Base-by-base conservation (phyloP, 2,797 vertebrate species). In the Salarias fasciatus region DNA sequence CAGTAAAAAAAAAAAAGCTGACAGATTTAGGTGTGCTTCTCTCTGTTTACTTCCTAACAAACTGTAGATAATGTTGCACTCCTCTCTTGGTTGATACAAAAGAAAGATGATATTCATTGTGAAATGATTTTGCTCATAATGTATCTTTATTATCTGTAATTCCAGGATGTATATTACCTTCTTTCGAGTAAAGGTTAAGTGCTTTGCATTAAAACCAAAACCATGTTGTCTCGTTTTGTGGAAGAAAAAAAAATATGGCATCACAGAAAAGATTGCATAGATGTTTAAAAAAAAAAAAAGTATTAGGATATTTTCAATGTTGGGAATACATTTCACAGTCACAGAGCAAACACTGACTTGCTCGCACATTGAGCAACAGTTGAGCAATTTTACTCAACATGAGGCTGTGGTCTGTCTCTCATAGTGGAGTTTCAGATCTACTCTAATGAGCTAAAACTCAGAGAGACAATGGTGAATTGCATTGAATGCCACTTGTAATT, bases 121-220 rank as follows among this genome's bases (percentile, higher is more conserved):
- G 91, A 91, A 91, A 89, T 90, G 83, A 91, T 89, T 91, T 90
- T 92, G 88, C 89, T 93, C 92, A 92, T 92, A 89, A 89, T 93
- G 91, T 93, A 91, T 92, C 91, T 93, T 93, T 92, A 92, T 91
- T 93, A 90, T 92, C 91, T 93, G 91, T 93, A 89, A 93, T 92
- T 92, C 89, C 91, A 93, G 91, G 92, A 93, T 94, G 93, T 94
- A 93, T 92, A 93, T 93, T 92, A 92, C 86, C 92, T 93, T 93
- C 90, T 94, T 93, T 94, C 86, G 89, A 94, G 91, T 93, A 94
- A 94, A 94, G 87, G 82, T 91, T 88, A 91, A 91, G 88, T 93
- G 92, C 92, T 94, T 94, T 94, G 92, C 93, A 94, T 93, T 94
- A 91, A 91, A 86, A 87, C 57, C 45, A 63, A 65, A 86, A 56